phyloP scores from a whole-genome alignment of 2,797 vertebrate species.

The Lepilemur septentrionalis region DNA sequence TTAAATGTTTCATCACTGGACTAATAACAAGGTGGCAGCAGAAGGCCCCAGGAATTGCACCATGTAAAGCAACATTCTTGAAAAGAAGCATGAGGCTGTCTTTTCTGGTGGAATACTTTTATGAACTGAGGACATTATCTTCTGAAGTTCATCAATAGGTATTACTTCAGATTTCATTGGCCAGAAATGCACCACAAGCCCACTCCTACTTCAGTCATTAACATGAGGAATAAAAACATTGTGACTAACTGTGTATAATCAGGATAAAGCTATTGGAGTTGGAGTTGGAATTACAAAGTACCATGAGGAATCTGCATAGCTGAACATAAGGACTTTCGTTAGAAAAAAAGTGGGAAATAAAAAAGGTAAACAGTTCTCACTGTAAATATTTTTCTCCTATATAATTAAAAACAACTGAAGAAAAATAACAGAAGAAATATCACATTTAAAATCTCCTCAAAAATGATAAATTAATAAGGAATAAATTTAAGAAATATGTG shows the following conservation, averaged over 20 bases:
- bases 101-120: neutral
- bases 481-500: neutral
- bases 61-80: neutral
- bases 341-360: neutral
- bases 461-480: neutral
- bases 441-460: neutral
- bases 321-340: neutral
- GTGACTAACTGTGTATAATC: neutral
- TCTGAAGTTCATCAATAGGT: neutral
- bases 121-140: neutral
- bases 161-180: neutral
- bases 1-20: neutral
- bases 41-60: neutral
- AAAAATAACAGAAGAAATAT: neutral
- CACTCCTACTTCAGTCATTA: neutral
- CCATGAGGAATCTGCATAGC: neutral
- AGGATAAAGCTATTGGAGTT: neutral
- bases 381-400: neutral
- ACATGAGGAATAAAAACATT: neutral
- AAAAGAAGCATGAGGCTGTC: neutral
- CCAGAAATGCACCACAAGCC: neutral
- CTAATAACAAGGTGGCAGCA: neutral
- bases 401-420: neutral
- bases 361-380: neutral
- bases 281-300: neutral